A percentile compares a stretch with the other conserved stretches of the same genome.
phyloP scores from a whole-genome alignment of 2,113 vertebrate species.

The Astur gentilis region DNA sequence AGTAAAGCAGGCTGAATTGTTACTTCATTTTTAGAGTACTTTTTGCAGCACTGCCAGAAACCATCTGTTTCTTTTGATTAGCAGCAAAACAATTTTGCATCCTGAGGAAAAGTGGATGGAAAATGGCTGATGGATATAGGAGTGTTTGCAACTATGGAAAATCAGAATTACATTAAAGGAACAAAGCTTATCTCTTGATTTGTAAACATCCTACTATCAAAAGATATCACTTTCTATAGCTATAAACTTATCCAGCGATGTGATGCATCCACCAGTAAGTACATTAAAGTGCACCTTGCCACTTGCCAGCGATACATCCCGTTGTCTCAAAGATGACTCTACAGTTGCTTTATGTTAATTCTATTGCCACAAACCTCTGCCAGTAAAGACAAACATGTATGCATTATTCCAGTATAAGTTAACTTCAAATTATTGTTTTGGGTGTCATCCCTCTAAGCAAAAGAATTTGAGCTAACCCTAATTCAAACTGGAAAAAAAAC shows the following conservation, averaged over 20 bases:
- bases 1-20: not conserved
- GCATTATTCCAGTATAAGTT: not conserved
- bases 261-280: not conserved
- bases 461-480: not conserved
- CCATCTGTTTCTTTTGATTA: slow-evolving; percentile 1
- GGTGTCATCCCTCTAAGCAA: not conserved
- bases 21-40: not conserved
- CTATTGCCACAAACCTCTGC: not conserved
- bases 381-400: not conserved
- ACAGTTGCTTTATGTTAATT: not conserved
- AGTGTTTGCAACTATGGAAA: not conserved
- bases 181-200: not conserved
- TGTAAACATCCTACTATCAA: not conserved
- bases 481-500: not conserved
- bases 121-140: not conserved
- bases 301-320: not conserved
- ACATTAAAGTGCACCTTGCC: not conserved
- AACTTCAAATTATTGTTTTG: not conserved
- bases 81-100: not conserved
- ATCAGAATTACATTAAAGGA: not conserved
- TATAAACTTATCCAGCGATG: not conserved
- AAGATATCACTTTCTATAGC: not conserved
- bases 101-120: not conserved
- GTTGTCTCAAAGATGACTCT: not conserved
- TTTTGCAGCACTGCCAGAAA: slow-evolving; percentile 2